Base-by-base conservation (phyloP, 2,113 vertebrate species). In the Myiagra hebetior region DNA sequence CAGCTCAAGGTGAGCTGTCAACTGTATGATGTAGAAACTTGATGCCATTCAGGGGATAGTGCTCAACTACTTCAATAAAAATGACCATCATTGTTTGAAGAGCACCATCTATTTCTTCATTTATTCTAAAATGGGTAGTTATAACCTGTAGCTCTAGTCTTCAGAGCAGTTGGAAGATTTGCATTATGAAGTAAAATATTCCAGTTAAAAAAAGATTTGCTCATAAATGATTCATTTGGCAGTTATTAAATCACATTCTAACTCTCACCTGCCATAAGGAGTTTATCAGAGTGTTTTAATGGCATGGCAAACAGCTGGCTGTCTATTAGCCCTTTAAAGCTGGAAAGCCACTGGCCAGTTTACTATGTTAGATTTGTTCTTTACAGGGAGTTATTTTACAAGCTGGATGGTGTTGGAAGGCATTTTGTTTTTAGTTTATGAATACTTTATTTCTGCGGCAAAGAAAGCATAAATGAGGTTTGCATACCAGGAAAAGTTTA, bases 211-310 rank as follows among this genome's bases (percentile, higher is more conserved):
- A 88, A 80, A 93, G 78, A 60, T 85, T 93, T 91, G 22, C 92
- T 93, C 57, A 95, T 94, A 95, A 97, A 95, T 93, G 5, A 95
- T 94, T 96, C 16, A 90, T 90, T 95, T 95, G 78, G 31, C 30
- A 75, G 79, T 93, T 93, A 96, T 92, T 96, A 91, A 97, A 95
- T 96, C 72, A 23, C 42, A 3, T 95, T 94, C 89, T 89, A 65
- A 69, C 60, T 96, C 75, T 86, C 53, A 93, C 89, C 93, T 96
- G 74, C 87, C 1, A 3, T 76, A 92, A 92, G 72, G 75, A 94
- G 75, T 97, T 96, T 91, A 85, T 96, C 94, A 90, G 92, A 86
- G 85, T 59, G 31, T 42, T 89, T 89, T 80, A 93, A 87, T 56
- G n/a, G 49, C 72, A 87, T 41, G 83, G 82, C 82, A 88, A 93